Evolutionary conservation across 2,888 invertebrate species (phyloP).

Genomic region (Lathronympha strigana): DNA sequence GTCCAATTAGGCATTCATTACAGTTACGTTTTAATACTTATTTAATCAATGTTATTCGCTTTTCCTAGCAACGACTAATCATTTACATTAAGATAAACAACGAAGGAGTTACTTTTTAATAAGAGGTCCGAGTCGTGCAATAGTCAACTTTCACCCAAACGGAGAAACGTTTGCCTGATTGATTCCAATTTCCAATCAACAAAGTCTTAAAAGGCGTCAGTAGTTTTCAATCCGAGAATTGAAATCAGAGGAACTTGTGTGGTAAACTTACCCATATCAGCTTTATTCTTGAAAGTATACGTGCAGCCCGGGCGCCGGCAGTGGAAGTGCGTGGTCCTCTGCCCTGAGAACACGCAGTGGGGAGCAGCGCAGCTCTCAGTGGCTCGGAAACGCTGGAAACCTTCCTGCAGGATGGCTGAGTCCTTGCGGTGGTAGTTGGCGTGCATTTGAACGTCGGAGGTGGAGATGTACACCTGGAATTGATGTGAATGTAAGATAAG

Average conservation of each 20-base stretch:
- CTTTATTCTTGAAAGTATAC: slow-evolving; percentile 99
- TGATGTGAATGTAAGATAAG: background rate
- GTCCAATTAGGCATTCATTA: too few species aligned
- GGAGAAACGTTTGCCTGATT: too few species aligned
- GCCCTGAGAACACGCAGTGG: slow-evolving; percentile 96
- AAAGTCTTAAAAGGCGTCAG: too few species aligned
- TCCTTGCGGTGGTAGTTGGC: slow-evolving; percentile 99
- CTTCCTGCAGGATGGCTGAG: slow-evolving; percentile 98
- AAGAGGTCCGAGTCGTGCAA: too few species aligned
- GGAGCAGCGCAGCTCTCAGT: slow-evolving; percentile 97
- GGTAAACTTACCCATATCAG: slow-evolving; percentile 96
- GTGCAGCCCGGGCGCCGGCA: slow-evolving; percentile 95
- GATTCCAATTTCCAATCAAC: too few species aligned
- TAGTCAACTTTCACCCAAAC: too few species aligned
- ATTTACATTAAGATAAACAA: too few species aligned
- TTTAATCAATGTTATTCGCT: too few species aligned
- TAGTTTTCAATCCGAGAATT: background rate
- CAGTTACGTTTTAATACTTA: too few species aligned
- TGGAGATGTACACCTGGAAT: slow-evolving; percentile 95
- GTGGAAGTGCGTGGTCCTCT: slow-evolving; percentile 98
- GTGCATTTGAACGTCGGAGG: slow-evolving; percentile 99
- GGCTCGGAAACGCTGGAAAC: slow-evolving; percentile 97
- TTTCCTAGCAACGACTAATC: too few species aligned
- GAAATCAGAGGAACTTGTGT: background rate
- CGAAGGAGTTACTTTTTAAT: too few species aligned